phyloP scores from a whole-genome alignment of 2,113 vertebrate genomes.

The Dasyprocta punctata region DNA sequence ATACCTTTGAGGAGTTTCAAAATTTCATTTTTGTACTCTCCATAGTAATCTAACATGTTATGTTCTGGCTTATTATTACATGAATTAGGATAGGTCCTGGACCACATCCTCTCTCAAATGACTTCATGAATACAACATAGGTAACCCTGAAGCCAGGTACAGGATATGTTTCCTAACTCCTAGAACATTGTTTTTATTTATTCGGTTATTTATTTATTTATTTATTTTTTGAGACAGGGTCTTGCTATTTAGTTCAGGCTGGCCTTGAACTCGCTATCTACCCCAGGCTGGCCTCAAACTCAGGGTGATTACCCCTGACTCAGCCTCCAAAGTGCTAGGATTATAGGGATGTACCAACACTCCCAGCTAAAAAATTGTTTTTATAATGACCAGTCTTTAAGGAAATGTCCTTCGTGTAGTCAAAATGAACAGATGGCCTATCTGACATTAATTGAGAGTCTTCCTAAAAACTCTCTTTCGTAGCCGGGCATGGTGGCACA shows the following conservation, averaged over 20 bases:
- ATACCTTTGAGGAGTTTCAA: background rate
- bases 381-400: slow-evolving; percentile 40
- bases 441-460: slow-evolving; percentile 15
- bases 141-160: slow-evolving; percentile 42
- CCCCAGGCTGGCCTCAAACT: background rate
- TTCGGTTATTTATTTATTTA: background rate
- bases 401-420: slow-evolving; percentile 18
- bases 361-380: background rate
- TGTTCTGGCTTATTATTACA: slow-evolving; percentile 7
- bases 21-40: slow-evolving; percentile 9
- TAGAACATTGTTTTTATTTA: background rate
- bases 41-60: background rate
- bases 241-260: background rate
- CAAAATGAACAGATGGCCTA: slow-evolving; percentile 47
- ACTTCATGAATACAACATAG: background rate
- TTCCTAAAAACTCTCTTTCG: slow-evolving; percentile 49
- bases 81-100: background rate
- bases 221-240: background rate
- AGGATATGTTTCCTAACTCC: background rate
- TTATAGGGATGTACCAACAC: background rate
- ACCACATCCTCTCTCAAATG: background rate
- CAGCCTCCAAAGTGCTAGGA: background rate
- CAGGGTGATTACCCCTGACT: background rate
- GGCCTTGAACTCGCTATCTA: background rate
- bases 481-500: background rate